Evolutionary conservation across 2,888 invertebrate species (phyloP).

Genomic region (Diachrysia chrysitis): DNA sequence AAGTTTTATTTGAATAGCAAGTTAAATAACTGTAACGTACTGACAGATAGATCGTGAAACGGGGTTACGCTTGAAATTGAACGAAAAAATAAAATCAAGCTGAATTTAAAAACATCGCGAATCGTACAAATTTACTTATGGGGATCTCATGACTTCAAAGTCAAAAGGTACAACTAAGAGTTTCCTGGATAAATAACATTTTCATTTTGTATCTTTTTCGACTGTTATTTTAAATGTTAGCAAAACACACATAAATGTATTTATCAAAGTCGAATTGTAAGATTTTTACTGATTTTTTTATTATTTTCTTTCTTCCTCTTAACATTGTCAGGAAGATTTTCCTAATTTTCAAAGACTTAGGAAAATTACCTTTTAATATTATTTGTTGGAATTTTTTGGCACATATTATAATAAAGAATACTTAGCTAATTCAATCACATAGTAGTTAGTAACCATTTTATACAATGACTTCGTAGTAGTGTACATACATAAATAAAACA

Average conservation of each 20-base stretch:
- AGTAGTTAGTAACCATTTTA: no score
- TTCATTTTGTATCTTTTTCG: conserved; percentile 2
- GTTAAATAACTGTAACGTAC: conserved; percentile 31
- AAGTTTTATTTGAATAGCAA: conserved; percentile 36
- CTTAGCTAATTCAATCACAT: no score
- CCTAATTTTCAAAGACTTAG: not conserved
- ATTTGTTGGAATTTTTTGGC: no score
- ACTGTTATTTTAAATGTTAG: not conserved
- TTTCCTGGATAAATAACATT: conserved; percentile 10
- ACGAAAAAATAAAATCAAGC: conserved; percentile 22
- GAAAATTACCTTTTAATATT: no score
- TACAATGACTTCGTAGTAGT: no score
- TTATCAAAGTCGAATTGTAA: no score
- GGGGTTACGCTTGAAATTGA: conserved; percentile 17
- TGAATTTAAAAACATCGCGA: conserved; percentile 20
- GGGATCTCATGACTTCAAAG: conserved; percentile 27
- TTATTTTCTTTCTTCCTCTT: no score
- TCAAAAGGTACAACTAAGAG: conserved; percentile 18
- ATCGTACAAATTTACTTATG: conserved; percentile 30
- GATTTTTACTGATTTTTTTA: no score
- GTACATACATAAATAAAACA: no score
- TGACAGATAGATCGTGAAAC: conserved; percentile 16
- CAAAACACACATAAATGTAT: no score
- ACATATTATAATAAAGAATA: no score
- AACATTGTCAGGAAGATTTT: no score